phyloP scores from a whole-genome alignment of 2,113 vertebrate species.

The Axis porcinus region DNA sequence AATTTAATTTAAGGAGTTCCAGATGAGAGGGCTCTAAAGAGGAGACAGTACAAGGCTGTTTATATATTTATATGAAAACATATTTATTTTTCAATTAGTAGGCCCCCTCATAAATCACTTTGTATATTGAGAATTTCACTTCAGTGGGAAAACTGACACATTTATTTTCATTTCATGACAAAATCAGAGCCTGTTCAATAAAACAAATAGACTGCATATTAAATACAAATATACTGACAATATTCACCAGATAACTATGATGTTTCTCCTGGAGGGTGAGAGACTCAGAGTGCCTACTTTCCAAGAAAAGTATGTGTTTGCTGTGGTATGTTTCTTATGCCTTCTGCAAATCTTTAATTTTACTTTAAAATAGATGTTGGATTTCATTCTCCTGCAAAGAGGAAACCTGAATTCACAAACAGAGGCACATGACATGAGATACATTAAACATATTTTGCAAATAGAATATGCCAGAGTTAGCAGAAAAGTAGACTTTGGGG shows the following conservation, averaged over 20 bases:
- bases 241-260: neutral
- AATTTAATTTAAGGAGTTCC: neutral
- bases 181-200: slow-evolving; percentile 27
- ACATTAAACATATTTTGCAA: slow-evolving; percentile 55
- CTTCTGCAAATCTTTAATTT: slow-evolving; percentile 37
- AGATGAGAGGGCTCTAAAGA: neutral
- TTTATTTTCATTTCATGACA: slow-evolving; percentile 21
- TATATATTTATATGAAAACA: neutral
- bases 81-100: slow-evolving; percentile 8
- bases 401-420: slow-evolving; percentile 47
- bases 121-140: neutral
- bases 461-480: slow-evolving; percentile 44
- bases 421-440: slow-evolving; percentile 27
- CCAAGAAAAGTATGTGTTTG: neutral
- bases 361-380: slow-evolving; percentile 37
- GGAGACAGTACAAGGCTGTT: neutral
- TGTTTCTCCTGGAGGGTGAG: neutral
- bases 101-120: neutral
- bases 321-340: neutral
- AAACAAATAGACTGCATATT: neutral
- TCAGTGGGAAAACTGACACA: neutral
- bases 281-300: neutral
- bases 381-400: slow-evolving; percentile 36
- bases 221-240: slow-evolving; percentile 31
- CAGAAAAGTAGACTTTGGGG: slow-evolving; percentile 52